Base-by-base conservation (phyloP, 1,140 invertebrate species). In the Aphelenchoides fujianensis region DNA sequence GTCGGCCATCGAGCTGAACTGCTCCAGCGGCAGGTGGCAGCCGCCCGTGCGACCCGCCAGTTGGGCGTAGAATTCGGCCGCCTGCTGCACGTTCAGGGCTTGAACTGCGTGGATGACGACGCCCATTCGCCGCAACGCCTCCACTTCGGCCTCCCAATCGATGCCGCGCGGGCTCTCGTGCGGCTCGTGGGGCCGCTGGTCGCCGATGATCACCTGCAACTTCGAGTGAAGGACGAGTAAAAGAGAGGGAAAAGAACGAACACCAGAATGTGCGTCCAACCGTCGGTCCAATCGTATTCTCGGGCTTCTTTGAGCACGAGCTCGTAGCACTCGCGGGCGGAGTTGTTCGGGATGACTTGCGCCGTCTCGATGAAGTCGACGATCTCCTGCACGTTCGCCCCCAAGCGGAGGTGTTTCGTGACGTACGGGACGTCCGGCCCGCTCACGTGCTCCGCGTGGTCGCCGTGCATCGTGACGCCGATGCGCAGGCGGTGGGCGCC, bases 261-360 rank as follows among this genome's bases (percentile, higher is more conserved):
- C 23, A 48, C 41, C 41, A 48, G 23, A 48, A 48, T 23, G 41
- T 48, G 66, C 1, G 61, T 27, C 16, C 23, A 31, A n/a, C 3
- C 62, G 27, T 59, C 62, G n/a, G 23, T 30, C 5, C 41, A 59
- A 34, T 59, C 37, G 68, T 63, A 41, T 1, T 37, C 28, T 37
- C 73, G 72, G 37, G 76, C 81, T 48, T 82, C 66, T 2, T 74
- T 63, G n/a, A 85, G 69, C n/a, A 84, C 73, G n/a, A 82, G 72
- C 69, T 84, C 82, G 62, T 84, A 84, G 41, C 82, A 84, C 63
- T 85, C 82, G 31, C 78, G 75, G 5, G 59, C 68, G 36, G 84
- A 81, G 3, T 79, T 79, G 0, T 82, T 82, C 1, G 80, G 77
- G 7, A 81, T 85, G 16, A 74, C 71, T 52, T 75, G 76, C n/a